Base-by-base conservation (phyloP, 2,888 invertebrate genomes). In the Morinoia aosen region DNA sequence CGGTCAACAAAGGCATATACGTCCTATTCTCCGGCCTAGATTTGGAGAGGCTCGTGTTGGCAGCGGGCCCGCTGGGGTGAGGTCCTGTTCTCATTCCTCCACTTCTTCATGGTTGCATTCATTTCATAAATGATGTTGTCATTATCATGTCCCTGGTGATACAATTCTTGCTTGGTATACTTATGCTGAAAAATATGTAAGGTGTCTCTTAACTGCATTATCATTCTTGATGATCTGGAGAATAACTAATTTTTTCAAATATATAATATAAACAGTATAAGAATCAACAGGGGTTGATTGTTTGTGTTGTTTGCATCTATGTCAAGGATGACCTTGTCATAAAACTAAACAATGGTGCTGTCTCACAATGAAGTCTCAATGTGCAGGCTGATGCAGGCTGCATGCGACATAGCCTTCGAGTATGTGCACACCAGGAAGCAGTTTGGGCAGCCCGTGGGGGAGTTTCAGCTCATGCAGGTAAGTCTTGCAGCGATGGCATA, bases 1-100 rank as follows among this genome's bases (percentile, higher is more conserved):
- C 98, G 97, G 97, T 98, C 97, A 98, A 99, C 97, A 98, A 98
- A 97, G 99, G 99, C 0, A 98, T 99, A 12, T 99, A 99, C 97
- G 99, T 99, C 0, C 97, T 99, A 88, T 99, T 99, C 98, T 99
- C 99, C 96, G 99, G 99, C 0, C 97, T 99, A 97, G 99, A 99
- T 97, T 98, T 98, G 96, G 99, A 99, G 97, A 98, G 99, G 96
- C 97, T 99, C 33, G 98, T 99, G 16, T 97, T 99, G 61, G 98
- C 99, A 2, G 98, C 98, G 5, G 99, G 99, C 0, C 99, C 99
- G 0, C 97, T 99, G 0, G 99, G 99, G 98, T 98, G 97, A 97
- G 97, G 25, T 39, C 90, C 11, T 40, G 39, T 33, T 39, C 8
- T 90, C 14, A 40, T 2, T 39, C 39, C 40, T 39, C 39, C 90